phyloP scores from a whole-genome alignment of 2,797 vertebrate genomes.

The Staurois parvus region DNA sequence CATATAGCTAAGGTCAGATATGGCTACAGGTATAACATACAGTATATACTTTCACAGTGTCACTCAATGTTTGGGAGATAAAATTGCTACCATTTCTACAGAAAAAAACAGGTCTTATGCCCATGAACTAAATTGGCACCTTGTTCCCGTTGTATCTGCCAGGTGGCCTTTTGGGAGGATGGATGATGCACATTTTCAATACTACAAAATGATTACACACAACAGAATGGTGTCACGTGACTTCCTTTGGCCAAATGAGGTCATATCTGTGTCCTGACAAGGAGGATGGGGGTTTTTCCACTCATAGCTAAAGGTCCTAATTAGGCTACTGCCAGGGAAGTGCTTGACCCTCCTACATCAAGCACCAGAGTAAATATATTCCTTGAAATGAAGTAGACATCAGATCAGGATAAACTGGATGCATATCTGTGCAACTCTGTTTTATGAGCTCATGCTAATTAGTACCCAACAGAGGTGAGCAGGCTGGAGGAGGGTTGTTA shows the following conservation, averaged over 20 bases:
- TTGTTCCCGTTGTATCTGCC: no score
- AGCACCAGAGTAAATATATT: background rate
- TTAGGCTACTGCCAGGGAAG: background rate
- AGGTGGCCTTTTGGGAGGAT: background rate
- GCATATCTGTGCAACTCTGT: background rate
- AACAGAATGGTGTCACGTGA: constrained; percentile 18
- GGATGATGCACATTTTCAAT: background rate
- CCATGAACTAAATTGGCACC: no score
- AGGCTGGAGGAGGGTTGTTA: constrained; percentile 24
- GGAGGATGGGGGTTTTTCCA: constrained; percentile 7
- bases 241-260: constrained; percentile 10
- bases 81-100: no score
- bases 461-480: constrained; percentile 54
- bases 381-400: background rate
- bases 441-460: constrained; percentile 48
- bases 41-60: no score
- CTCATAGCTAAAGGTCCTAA: constrained; percentile 28
- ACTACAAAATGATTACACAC: background rate
- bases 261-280: constrained; percentile 28
- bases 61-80: no score
- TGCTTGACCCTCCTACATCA: constrained; percentile 1
- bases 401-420: constrained; percentile 4
- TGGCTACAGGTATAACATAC: no score
- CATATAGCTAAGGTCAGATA: no score
- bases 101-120: no score